Evolutionary conservation across 2,113 vertebrate species (phyloP), one percentile per base, ranked within the genome.

Genomic region (Pterocles gutturalis): DNA sequence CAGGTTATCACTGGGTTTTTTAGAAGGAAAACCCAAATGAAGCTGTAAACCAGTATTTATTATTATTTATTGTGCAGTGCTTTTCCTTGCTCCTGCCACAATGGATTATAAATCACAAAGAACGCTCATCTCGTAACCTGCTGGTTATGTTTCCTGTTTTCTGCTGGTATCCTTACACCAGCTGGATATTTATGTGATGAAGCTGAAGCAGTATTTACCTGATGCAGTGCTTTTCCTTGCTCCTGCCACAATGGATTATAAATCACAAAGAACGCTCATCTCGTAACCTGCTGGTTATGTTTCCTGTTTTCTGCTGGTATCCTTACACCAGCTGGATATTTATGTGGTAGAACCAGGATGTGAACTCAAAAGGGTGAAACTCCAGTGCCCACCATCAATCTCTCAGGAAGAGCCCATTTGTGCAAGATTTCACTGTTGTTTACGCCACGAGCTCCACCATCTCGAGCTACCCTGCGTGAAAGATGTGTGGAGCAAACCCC

Each of bases 91-190:
- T 87, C 48, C 48, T 83, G 28, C 11, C 48, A 38, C 7, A 17
- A 2, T 11, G 10, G 53, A 31, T 17, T 58, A n/a, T 48, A n/a
- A 53, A 67, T 57, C 29, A 38, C 0, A 0, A 66, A 36, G 46
- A 19, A 77, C 36, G 38, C 25, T 77, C 25, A 13, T 14, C 41
- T 41, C 12, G 41, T 41, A 41, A 13, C 41, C 41, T 41, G 41
- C 41, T 41, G 41, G 41, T 41, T 41, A 17, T 3, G 6, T 54
- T 75, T 48, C 62, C 22, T n/a, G 31, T 78, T 48, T 83, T 41
- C n/a, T 75, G 55, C 55, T 60, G 55, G 4, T 45, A 13, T 49
- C 60, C 15, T 58, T 41, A 25, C 7, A 29, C 41, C 45, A 83
- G 45, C 25, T 36, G 34, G 34, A 26, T 57, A 19, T 49, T 72